phyloP scores from a whole-genome alignment of 2,113 vertebrate genomes.

The Nanorana parkeri region DNA sequence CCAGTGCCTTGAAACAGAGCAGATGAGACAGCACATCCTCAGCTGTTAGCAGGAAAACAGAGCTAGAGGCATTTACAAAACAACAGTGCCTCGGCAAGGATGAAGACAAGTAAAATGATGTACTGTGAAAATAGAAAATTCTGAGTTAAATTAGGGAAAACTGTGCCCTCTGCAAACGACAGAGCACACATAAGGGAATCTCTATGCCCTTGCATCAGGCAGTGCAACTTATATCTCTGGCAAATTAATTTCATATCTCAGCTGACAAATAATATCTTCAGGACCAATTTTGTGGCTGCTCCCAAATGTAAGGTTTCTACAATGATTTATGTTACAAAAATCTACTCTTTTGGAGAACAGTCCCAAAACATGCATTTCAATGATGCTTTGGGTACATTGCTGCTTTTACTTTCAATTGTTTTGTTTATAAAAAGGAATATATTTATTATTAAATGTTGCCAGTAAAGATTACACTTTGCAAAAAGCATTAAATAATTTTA shows the following conservation, averaged over 20 bases:
- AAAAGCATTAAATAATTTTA: conserved; percentile 25
- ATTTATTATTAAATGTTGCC: conserved; percentile 15
- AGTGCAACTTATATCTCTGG: conserved; percentile 29
- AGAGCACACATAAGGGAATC: conserved; percentile 11
- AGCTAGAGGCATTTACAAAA: conserved; percentile 52
- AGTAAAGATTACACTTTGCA: conserved; percentile 14
- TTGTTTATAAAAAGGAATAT: conserved; percentile 17
- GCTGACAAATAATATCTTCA: conserved; percentile 40
- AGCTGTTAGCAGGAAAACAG: conserved; percentile 43
- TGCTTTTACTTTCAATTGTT: conserved; percentile 32
- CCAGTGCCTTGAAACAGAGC: conserved; percentile 40
- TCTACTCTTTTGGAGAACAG: not conserved
- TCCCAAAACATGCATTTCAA: conserved; percentile 20
- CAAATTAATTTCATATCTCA: conserved; percentile 43
- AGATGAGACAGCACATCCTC: conserved; percentile 48
- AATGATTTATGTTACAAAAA: conserved; percentile 27
- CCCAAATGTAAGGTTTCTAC: conserved; percentile 39
- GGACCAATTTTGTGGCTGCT: conserved; percentile 43
- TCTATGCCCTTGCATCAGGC: conserved; percentile 6
- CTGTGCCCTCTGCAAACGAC: conserved; percentile 13
- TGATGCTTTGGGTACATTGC: not conserved
- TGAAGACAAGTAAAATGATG: conserved; percentile 46
- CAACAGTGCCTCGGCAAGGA: conserved; percentile 53
- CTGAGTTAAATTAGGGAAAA: conserved; percentile 18
- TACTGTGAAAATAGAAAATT: conserved; percentile 39